phyloP scores from a whole-genome alignment of 2,797 vertebrate species.

The Mormyrops attenuatus region DNA sequence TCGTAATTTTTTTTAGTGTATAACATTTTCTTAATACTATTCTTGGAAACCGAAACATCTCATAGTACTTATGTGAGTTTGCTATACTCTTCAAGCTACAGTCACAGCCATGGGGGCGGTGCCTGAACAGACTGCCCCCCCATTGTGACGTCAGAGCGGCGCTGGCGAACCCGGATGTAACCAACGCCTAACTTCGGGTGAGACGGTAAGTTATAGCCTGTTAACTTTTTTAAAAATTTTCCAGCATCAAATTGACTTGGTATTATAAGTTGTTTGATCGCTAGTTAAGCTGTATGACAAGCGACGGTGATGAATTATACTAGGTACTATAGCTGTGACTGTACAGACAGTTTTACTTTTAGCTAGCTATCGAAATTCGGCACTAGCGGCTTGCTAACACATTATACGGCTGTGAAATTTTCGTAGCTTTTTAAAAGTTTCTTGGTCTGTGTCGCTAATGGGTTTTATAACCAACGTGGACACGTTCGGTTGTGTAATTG shows the following conservation, averaged over 20 bases:
- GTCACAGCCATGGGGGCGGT: not conserved
- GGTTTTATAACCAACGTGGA: not conserved
- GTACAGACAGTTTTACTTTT: not conserved
- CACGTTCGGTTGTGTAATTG: too few relatives aligned
- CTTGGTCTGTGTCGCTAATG: not conserved
- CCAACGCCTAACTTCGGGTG: constrained; percentile 71
- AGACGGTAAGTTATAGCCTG: constrained; percentile 59
- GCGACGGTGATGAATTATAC: not conserved
- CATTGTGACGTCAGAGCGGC: constrained; percentile 36
- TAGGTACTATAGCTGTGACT: not conserved
- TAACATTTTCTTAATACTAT: not conserved
- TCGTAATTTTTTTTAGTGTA: not conserved
- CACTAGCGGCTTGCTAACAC: not conserved
- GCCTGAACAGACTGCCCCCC: not conserved
- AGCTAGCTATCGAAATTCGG: not conserved
- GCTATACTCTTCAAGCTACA: not conserved
- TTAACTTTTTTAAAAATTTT: not conserved
- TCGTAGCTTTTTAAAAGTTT: constrained; percentile 7
- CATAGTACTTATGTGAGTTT: not conserved
- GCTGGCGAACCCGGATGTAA: constrained; percentile 72
- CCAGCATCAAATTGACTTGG: constrained; percentile 16
- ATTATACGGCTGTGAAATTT: not conserved
- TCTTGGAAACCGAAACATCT: not conserved
- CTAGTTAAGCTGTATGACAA: not conserved
- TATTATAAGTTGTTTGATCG: not conserved